Evolutionary conservation across 2,797 vertebrate genomes (phyloP).

Genomic region (Cirrhinus mrigala): DNA sequence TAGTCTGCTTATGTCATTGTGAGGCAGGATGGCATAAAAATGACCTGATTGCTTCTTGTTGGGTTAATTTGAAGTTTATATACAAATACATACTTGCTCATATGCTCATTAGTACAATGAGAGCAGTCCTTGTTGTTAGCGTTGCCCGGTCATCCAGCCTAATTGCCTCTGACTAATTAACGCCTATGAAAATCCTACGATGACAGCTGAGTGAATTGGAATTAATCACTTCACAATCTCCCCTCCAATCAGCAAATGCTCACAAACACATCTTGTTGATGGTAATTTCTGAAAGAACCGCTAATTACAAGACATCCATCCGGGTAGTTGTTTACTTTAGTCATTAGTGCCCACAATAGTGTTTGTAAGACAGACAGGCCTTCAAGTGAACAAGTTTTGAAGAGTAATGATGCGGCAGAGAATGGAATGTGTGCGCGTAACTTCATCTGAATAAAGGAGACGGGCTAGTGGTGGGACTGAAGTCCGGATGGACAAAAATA

Average conservation of each 20-base stretch:
- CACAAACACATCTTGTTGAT: conserved; percentile 39
- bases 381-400: background rate
- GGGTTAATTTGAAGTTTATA: conserved; percentile 32
- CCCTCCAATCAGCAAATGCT: conserved; percentile 52
- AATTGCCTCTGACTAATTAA: conserved; percentile 49
- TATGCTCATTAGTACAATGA: conserved; percentile 26
- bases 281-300: conserved; percentile 36
- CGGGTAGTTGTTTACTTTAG: conserved; percentile 39
- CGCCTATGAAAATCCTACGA: conserved; percentile 32
- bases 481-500: conserved; percentile 1
- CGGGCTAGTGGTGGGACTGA: background rate
- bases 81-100: conserved; percentile 34
- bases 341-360: conserved; percentile 45
- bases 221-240: conserved; percentile 53
- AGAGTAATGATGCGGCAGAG: conserved; percentile 7
- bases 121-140: conserved; percentile 25
- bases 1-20: background rate
- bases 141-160: conserved; percentile 23
- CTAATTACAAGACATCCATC: conserved; percentile 47
- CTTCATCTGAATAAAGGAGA: conserved; percentile 7
- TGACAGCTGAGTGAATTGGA: conserved; percentile 48
- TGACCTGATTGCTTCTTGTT: conserved; percentile 31
- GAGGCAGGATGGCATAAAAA: background rate
- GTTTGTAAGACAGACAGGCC: conserved; percentile 27
- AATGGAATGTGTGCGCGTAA: conserved; percentile 22